Evolutionary conservation across 2,797 vertebrate genomes (phyloP).

Genomic region (Phrynocephalus vlangalii): DNA sequence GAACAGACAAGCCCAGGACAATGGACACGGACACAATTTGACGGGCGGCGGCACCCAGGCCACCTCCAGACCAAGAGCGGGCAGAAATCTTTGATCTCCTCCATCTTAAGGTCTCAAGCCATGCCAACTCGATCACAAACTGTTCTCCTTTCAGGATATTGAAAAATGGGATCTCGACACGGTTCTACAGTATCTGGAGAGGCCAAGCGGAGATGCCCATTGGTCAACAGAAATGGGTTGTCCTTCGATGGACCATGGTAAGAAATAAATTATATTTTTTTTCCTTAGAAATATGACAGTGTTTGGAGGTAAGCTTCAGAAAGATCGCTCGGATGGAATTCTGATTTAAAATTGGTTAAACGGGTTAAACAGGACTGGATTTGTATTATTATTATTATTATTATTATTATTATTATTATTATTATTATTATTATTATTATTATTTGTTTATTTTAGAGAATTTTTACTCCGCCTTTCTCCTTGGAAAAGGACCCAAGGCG

Average conservation of each 20-base stretch:
- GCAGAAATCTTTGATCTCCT: background rate
- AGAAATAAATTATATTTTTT: constrained; percentile 45
- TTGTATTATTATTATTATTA: too few relatives aligned
- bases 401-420: too few relatives aligned
- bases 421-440: too few relatives aligned
- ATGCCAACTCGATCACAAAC: constrained; percentile 10
- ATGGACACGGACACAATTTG: background rate
- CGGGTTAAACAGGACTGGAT: background rate
- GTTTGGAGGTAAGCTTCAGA: background rate
- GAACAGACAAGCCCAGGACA: too few relatives aligned
- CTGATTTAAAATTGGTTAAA: background rate
- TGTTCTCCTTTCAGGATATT: constrained; percentile 75
- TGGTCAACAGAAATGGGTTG: constrained; percentile 7
- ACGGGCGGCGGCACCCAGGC: too few relatives aligned
- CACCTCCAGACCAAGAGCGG: too few relatives aligned
- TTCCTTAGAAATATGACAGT: background rate
- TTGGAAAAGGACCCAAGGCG: too few relatives aligned
- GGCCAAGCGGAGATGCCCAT: constrained; percentile 33
- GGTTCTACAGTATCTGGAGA: constrained; percentile 70
- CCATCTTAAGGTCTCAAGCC: constrained; percentile 11
- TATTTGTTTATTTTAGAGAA: too few relatives aligned
- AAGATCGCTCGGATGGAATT: background rate
- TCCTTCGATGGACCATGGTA: constrained; percentile 55
- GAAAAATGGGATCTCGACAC: constrained; percentile 78
- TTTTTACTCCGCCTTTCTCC: too few relatives aligned